These are phyloP conservation scores for Heliocidaris erythrogramma DNA, from an alignment of 35 echinoderm and acorn worm species.

Conservation along the genomic window DNA sequence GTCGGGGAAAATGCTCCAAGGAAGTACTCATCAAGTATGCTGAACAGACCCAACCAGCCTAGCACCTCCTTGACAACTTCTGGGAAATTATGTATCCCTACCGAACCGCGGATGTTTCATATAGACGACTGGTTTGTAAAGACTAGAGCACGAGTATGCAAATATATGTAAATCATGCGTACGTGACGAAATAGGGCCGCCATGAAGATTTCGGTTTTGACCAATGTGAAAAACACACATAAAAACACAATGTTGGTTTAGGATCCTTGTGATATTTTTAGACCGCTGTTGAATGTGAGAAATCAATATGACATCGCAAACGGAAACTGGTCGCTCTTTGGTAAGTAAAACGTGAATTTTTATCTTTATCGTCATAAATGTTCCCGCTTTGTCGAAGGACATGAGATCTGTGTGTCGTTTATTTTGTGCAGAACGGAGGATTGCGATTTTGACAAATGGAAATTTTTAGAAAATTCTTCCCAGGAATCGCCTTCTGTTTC, in stretches of 20 bases:
- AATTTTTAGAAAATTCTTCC: not conserved
- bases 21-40: too few species aligned
- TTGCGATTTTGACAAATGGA: not conserved
- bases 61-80: too few species aligned
- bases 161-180: conserved; percentile 21
- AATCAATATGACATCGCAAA: conserved; percentile 26
- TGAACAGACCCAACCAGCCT: too few species aligned
- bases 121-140: not conserved
- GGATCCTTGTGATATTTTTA: not conserved
- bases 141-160: not conserved
- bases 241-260: not conserved
- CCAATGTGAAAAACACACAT: not conserved
- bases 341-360: not conserved
- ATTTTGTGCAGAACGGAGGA: not conserved
- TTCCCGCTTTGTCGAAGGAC: conserved; percentile 1
- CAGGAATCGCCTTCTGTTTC: not conserved
- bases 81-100: too few species aligned
- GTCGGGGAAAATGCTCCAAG: too few species aligned
- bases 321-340: conserved; percentile 37
- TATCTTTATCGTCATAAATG: not conserved
- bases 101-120: too few species aligned
- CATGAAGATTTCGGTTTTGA: conserved; percentile 30
- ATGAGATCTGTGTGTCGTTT: not conserved
- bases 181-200: conserved; percentile 38
- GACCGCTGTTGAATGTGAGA: not conserved